These are phyloP conservation scores for Chinchilla lanigera DNA, from an alignment of 2,113 vertebrate species.

Conservation along the genomic window DNA sequence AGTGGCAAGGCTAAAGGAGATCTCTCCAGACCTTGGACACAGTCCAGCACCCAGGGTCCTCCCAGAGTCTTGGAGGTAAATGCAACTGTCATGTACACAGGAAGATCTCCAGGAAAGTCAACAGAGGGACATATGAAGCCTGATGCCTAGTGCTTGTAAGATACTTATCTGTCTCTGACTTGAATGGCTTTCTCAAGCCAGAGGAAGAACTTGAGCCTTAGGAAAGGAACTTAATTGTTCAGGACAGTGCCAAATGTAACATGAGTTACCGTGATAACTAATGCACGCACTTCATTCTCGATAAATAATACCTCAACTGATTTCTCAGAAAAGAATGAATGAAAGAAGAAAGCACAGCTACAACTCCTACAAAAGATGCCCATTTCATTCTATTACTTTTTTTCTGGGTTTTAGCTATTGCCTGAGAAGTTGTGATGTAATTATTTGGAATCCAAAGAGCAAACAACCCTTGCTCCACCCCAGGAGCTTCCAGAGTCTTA, in stretches of 20 bases:
- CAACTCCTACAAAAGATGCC: slow-evolving; percentile 29
- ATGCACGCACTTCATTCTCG: slow-evolving; percentile 67
- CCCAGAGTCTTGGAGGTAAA: neutral
- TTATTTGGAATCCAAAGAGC: slow-evolving; percentile 58
- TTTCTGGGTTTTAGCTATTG: slow-evolving; percentile 36
- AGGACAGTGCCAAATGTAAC: slow-evolving; percentile 63
- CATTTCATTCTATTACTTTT: slow-evolving; percentile 44
- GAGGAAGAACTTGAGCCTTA: slow-evolving; percentile 67
- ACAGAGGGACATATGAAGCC: slow-evolving; percentile 43
- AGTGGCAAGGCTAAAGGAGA: neutral
- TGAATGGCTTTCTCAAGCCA: slow-evolving; percentile 72
- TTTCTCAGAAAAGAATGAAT: slow-evolving; percentile 60
- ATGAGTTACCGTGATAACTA: slow-evolving; percentile 75
- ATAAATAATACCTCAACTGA: slow-evolving; percentile 73
- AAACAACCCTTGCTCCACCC: slow-evolving; percentile 37
- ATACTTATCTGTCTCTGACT: slow-evolving; percentile 72
- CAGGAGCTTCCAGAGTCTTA: neutral
- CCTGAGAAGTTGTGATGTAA: slow-evolving; percentile 15
- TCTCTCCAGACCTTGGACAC: neutral
- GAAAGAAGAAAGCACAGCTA: slow-evolving; percentile 46
- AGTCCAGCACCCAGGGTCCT: neutral
- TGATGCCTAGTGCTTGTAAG: slow-evolving; percentile 60
- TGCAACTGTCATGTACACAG: neutral
- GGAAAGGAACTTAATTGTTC: slow-evolving; percentile 71
- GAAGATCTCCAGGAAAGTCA: slow-evolving; percentile 64